A percentile compares a stretch with the other conserved stretches of the same genome.
phyloP scores from a whole-genome alignment of 2,113 vertebrate genomes.

The Odontesthes bonariensis region DNA sequence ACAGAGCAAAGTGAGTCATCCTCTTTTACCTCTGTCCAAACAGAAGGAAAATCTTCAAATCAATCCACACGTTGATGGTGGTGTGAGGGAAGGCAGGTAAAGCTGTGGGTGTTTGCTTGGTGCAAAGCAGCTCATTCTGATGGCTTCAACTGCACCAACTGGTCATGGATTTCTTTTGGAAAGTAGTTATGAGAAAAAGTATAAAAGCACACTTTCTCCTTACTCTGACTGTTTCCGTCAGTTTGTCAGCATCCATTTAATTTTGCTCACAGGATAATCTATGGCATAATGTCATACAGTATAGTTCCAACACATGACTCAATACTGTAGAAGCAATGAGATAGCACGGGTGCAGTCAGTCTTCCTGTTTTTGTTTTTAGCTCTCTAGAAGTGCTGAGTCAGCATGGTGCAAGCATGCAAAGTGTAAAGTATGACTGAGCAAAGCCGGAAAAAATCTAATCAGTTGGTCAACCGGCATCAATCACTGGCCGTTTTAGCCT shows the following conservation, averaged over 20 bases:
- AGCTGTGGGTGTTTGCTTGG: constrained; percentile 47
- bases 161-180: not conserved
- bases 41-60: constrained; percentile 48
- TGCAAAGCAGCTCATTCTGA: constrained; percentile 13
- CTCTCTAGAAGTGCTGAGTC: constrained; percentile 49
- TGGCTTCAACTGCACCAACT: not conserved
- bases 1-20: constrained; percentile 56
- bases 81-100: constrained; percentile 34
- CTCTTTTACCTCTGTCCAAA: constrained; percentile 47
- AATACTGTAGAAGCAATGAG: not conserved
- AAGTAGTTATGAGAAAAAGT: not conserved
- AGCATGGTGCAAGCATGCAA: constrained; percentile 36
- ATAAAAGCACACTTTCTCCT: not conserved
- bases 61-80: constrained; percentile 49
- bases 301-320: not conserved
- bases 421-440: constrained; percentile 4
- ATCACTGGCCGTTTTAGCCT: not conserved
- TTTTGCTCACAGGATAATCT: not conserved
- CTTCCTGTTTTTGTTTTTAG: not conserved
- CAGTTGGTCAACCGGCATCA: not conserved
- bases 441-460: constrained; percentile 28
- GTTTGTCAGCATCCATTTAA: constrained; percentile 7
- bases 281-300: not conserved
- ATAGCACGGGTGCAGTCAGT: constrained; percentile 13
- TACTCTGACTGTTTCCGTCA: not conserved